Percentiles rank a stretch among this genome's conserved stretches.
Evolutionary conservation across 2,888 invertebrate species (phyloP).

Genomic region (Halictus ligatus): DNA sequence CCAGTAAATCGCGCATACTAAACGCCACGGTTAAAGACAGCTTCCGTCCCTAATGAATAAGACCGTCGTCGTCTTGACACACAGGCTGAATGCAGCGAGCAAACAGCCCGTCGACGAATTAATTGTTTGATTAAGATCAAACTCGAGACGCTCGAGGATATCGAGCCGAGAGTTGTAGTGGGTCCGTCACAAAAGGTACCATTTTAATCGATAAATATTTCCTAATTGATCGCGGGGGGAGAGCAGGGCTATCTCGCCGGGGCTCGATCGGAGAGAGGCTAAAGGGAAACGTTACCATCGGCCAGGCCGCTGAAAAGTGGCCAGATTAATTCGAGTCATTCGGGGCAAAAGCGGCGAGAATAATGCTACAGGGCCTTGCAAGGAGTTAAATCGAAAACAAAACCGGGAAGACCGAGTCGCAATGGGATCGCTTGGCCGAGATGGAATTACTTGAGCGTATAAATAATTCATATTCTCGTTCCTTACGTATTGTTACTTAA

Average conservation of each 20-base stretch:
- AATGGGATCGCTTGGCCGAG: conserved; percentile 10
- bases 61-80: background rate
- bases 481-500: conserved; percentile 52
- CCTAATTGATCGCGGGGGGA: background rate
- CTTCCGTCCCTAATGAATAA: background rate
- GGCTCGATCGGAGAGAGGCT: background rate
- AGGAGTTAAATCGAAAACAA: conserved; percentile 16
- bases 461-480: conserved; percentile 55
- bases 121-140: background rate
- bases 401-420: background rate
- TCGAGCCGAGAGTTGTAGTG: background rate
- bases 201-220: conserved; percentile 1
- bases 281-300: background rate
- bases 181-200: background rate
- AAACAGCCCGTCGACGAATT: background rate
- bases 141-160: background rate
- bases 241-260: background rate
- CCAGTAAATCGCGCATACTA: background rate
- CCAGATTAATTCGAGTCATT: conserved; percentile 14
- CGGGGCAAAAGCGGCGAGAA: background rate
- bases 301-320: conserved; percentile 5
- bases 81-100: background rate
- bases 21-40: background rate
- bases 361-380: background rate
- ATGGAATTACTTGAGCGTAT: conserved; percentile 49